Base-by-base conservation (phyloP, 2,888 invertebrate genomes). In the Plebejus anna region DNA sequence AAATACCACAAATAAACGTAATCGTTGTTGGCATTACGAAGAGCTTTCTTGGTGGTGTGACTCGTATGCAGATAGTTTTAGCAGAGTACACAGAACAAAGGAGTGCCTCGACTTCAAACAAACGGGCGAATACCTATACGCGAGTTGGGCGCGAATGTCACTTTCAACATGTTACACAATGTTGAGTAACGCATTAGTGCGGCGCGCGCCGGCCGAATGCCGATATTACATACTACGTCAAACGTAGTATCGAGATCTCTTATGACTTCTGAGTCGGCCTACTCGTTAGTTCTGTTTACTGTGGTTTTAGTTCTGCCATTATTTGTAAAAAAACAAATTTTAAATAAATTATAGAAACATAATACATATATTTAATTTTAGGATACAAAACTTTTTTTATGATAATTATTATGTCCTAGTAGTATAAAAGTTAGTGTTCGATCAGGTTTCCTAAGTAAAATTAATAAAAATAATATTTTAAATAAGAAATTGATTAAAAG, bases 391-490 rank as follows among this genome's bases (percentile, higher is more conserved):
- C 13, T 66, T 36, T 32, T 32, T 22, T 42, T 42, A 42, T 42
- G 16, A 71, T n/a, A 55, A 22, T 72, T 72, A 51, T 71, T 22
- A 47, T 72, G 28, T 73, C 51, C 73, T 51, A 16, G 73, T 51
- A 51, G 73, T 36, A 73, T 73, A 73, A 73, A 73, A 51, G 28
- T 55, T 16, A 73, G 55, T 55, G 73, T 51, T 51, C 6, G 13
- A 55, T 55, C 47, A 55, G 73, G 73, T 73, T 73, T 55, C 73
- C 73, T 32, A 32, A 32, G 32, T 28, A 73, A 73, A 55, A 28
- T 36, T 38, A 38, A 70, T 55, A 71, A 2, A 11, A 38, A 71
- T 73, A 55, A 32, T 13, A 51, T 51, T 51, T 13, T 55, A 51
- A 47, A 72, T 51, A 72, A 72, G 9, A 72, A 72, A 72, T 51